These are phyloP conservation scores for Camelus bactrianus DNA, from an alignment of 2,113 vertebrate genomes.

Conservation along the genomic window DNA sequence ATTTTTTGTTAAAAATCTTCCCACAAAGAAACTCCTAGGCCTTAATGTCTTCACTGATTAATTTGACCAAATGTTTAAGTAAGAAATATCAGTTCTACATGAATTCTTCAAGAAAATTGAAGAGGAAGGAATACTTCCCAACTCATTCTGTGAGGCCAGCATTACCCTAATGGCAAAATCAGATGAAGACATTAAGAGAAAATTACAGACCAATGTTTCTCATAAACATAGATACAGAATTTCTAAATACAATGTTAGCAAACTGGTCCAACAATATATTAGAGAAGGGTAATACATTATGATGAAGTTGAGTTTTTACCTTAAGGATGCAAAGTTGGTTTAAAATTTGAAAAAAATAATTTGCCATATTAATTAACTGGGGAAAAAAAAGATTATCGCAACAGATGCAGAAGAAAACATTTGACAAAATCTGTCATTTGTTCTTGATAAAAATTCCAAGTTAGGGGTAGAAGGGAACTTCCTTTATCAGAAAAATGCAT, in stretches of 20 bases:
- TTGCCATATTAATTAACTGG: not conserved
- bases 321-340: not conserved
- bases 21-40: not conserved
- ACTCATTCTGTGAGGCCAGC: not conserved
- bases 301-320: not conserved
- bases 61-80: not conserved
- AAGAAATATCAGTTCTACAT: not conserved
- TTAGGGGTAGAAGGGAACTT: not conserved
- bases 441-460: not conserved
- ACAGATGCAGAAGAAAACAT: not conserved
- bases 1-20: not conserved
- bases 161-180: not conserved
- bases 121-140: not conserved
- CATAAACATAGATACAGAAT: not conserved
- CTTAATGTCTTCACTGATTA: not conserved
- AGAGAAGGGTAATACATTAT: not conserved
- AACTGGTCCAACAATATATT: not conserved
- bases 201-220: not conserved
- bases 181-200: not conserved
- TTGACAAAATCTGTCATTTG: not conserved
- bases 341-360: not conserved
- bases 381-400: not conserved
- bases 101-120: not conserved
- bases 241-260: not conserved
- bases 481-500: not conserved